Conservation (phyloP, 1,140 invertebrate species). For the Chironomus striatipennis region DNA sequence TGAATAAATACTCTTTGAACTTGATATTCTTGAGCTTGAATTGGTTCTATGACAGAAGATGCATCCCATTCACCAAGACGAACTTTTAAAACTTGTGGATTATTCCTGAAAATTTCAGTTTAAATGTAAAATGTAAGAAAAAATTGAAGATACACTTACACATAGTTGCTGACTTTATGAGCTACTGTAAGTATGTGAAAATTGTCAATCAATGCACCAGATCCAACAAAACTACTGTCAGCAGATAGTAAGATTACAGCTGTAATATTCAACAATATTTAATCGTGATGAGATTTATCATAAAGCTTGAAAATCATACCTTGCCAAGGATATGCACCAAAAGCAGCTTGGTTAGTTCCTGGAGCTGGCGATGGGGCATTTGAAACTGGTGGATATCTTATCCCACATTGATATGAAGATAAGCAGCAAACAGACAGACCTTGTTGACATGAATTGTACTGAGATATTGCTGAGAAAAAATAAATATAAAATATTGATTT, state of each 20-base stretch:
- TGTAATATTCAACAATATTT: too few relatives aligned
- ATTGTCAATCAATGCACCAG: constrained; percentile 54
- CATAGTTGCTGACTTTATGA: constrained; percentile 51
- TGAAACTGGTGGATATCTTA: constrained; percentile 34
- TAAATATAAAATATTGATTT: neutral
- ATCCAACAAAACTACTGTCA: constrained; percentile 52
- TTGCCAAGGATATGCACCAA: constrained; percentile 38
- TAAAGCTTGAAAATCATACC: constrained; percentile 30
- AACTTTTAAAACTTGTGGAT: constrained; percentile 55
- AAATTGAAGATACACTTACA: constrained; percentile 42
- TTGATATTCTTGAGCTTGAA: constrained; percentile 50
- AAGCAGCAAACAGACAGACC: constrained; percentile 35
- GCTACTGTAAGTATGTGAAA: constrained; percentile 58
- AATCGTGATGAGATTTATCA: too few relatives aligned
- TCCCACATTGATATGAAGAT: constrained; percentile 37
- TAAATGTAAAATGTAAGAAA: too few relatives aligned
- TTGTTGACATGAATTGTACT: constrained; percentile 31
- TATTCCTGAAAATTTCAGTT: constrained; percentile 26
- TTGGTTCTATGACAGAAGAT: constrained; percentile 47
- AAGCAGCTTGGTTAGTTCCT: constrained; percentile 33
- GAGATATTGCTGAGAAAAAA: neutral
- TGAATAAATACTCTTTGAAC: constrained; percentile 50
- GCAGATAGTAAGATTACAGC: constrained; percentile 36
- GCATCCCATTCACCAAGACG: constrained; percentile 63
- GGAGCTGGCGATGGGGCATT: constrained; percentile 29